phyloP scores from a whole-genome alignment of 2,888 invertebrate species.

The Melieria picta region DNA sequence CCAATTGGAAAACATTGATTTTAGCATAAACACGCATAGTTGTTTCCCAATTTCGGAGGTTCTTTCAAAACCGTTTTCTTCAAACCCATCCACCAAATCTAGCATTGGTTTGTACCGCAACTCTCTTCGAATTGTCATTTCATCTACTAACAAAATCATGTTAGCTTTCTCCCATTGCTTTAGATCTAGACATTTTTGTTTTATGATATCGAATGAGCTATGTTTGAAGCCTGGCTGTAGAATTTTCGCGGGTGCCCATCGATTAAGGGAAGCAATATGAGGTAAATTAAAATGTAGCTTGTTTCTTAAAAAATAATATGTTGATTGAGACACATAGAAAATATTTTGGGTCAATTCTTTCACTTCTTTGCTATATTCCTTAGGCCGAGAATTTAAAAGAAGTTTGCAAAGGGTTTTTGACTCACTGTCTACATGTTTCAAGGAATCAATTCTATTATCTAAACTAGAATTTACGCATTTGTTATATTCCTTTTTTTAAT shows the following conservation, averaged over 20 bases:
- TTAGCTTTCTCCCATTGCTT: neutral
- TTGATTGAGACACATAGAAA: slow-evolving; percentile 29
- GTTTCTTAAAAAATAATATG: slow-evolving; percentile 28
- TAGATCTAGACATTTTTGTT: slow-evolving; percentile 20
- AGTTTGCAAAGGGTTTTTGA: slow-evolving; percentile 24
- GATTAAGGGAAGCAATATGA: slow-evolving; percentile 24
- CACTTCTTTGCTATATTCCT: slow-evolving; percentile 23
- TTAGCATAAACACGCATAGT: slow-evolving; percentile 32
- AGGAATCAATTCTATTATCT: neutral
- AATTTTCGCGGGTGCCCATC: slow-evolving; percentile 19
- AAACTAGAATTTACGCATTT: no score
- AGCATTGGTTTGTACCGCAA: slow-evolving; percentile 20
- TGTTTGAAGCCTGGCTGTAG: neutral
- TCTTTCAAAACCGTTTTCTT: slow-evolving; percentile 24
- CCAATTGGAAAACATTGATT: slow-evolving; percentile 21
- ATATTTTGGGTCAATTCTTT: slow-evolving; percentile 32
- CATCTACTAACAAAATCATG: slow-evolving; percentile 6
- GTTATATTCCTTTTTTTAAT: no score
- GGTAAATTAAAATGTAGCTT: slow-evolving; percentile 18
- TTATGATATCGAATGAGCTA: no score
- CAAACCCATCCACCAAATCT: slow-evolving; percentile 26
- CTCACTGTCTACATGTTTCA: neutral
- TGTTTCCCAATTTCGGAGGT: slow-evolving; percentile 26
- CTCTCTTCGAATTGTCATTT: slow-evolving; percentile 30
- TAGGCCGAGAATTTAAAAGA: slow-evolving; percentile 3